Evolutionary conservation across 2,888 invertebrate species (phyloP), one percentile per base, ranked within the genome.

Genomic region (Rosalia funebris): DNA sequence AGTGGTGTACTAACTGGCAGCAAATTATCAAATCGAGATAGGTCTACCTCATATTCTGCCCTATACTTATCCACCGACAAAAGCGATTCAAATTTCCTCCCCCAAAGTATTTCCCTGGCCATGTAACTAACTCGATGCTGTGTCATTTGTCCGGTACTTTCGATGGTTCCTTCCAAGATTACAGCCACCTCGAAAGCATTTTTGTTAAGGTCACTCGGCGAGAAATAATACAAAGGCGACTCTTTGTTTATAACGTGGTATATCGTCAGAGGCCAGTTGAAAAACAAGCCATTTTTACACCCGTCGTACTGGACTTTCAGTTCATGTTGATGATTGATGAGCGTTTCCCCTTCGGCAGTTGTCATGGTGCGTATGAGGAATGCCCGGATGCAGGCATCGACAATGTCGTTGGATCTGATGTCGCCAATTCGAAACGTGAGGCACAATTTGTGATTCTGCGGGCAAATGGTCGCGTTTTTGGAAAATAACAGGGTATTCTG

Each of bases 251-350:
- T 96, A 52, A 87, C 86, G 79, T 98, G 98, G 32, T 93, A 90
- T 31, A 96, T 89, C 7, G 93, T 90, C 73, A 94, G 87, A 0
- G 98, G 98, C 97, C 97, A 98, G 59, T 96, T 90, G 75, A 97
- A 92, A 82, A 98, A 96, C 2, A 96, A 84, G 65, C 89, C 85
- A 14, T 92, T 90, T 57, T 90, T 89, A 68, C 92, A 91, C 20
- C 90, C 91, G 74, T 95, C 92, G 1, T 65, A 50, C 11, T 57
- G 53, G 1, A 72, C 25, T 7, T 25, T 25, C 25, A 95, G 81
- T 75, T 93, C 92, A 36, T 89, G 89, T 75, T 95, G 93, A 76
- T 91, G 89, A 72, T 90, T 89, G 1, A 88, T 87, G 71, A 93
- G 84, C 25, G 17, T 89, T 82, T 76, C 92, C 90, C 91, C 90